phyloP scores from a whole-genome alignment of 1,140 invertebrate genomes.

The Apis cerana region DNA sequence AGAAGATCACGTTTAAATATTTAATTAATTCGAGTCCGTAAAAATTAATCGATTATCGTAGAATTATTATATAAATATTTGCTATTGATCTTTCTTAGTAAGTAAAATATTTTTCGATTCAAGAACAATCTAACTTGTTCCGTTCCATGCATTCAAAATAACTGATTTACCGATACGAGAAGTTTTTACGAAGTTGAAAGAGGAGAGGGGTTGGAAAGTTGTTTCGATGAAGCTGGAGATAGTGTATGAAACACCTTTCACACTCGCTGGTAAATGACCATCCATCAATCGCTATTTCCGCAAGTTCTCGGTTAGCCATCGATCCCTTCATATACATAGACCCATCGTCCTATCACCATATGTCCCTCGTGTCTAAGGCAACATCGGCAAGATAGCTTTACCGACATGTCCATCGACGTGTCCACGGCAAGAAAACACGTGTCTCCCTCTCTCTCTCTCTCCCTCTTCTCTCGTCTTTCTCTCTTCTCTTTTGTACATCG shows the following conservation, averaged over 20 bases:
- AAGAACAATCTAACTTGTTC: too few species aligned
- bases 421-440: conserved; percentile 23
- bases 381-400: conserved; percentile 18
- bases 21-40: too few species aligned
- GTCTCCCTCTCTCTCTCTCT: neutral
- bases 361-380: conserved; percentile 18
- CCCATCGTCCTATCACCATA: neutral
- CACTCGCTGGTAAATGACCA: conserved; percentile 19
- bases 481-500: neutral
- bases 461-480: too few species aligned
- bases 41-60: too few species aligned
- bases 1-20: too few species aligned
- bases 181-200: neutral
- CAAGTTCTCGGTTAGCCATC: conserved; percentile 27
- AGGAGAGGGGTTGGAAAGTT: neutral
- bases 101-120: too few species aligned
- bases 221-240: neutral
- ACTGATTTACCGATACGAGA: neutral
- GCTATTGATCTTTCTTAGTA: too few species aligned
- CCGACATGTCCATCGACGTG: conserved; percentile 14
- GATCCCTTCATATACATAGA: conserved; percentile 31
- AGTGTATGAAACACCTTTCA: neutral
- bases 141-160: too few species aligned
- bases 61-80: too few species aligned
- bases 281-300: conserved; percentile 32